Evolutionary conservation across 2,888 invertebrate genomes (phyloP).

Genomic region (Drosophila flavopinicola): DNA sequence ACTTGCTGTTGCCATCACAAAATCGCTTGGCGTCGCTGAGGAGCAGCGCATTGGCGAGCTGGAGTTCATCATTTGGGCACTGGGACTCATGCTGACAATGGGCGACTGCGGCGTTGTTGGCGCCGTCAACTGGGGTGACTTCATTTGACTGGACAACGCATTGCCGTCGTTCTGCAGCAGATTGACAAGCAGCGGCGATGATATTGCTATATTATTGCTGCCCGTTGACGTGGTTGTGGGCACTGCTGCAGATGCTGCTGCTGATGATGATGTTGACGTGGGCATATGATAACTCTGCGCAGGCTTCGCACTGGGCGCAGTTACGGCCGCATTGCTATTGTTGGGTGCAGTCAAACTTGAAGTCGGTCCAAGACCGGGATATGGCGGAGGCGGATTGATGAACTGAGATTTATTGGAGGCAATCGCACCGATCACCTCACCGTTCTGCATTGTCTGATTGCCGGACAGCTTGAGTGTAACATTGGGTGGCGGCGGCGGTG

Average conservation of each 20-base stretch:
- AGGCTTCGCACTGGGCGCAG: constrained; percentile 37
- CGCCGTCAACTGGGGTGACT: constrained; percentile 69
- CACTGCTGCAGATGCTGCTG: constrained; percentile 15
- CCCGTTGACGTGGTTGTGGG: constrained; percentile 62
- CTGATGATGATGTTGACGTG: constrained; percentile 23
- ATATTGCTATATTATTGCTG: constrained; percentile 88
- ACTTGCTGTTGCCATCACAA: constrained; percentile 57
- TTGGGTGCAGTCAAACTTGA: constrained; percentile 34
- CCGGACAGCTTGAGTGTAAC: constrained; percentile 79
- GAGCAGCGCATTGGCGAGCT: constrained; percentile 78
- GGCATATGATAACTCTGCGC: constrained; percentile 43
- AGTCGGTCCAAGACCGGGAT: constrained; percentile 77
- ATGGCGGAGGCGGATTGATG: constrained; percentile 83
- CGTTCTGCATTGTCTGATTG: constrained; percentile 68
- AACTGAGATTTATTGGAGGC: constrained; percentile 79
- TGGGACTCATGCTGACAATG: constrained; percentile 66
- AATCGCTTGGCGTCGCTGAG: constrained; percentile 72
- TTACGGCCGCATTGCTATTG: constrained; percentile 37
- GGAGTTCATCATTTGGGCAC: constrained; percentile 65
- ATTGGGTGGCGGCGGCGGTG: constrained; percentile 71
- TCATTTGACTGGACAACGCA: constrained; percentile 73
- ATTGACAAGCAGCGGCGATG: constrained; percentile 95
- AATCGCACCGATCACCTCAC: constrained; percentile 55
- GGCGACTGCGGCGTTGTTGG: constrained; percentile 66
- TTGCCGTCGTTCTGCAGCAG: constrained; percentile 93